Base-by-base conservation (phyloP, 2,797 vertebrate species). In the Anisognathus igniventris region DNA sequence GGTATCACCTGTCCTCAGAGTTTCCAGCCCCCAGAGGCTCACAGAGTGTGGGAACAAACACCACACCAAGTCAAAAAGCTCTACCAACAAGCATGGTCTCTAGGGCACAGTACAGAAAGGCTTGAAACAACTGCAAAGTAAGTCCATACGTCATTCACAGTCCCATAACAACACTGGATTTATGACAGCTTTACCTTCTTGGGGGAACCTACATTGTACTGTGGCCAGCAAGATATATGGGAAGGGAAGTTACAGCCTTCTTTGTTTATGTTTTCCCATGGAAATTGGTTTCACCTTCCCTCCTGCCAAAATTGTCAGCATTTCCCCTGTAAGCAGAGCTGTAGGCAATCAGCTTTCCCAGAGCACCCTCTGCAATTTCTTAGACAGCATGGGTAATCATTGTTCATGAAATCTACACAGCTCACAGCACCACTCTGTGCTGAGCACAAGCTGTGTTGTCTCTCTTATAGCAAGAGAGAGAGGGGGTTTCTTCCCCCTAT, bases 81-180 rank as follows among this genome's bases (percentile, higher is more conserved):
- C 60, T 56, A 12, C 28, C 28, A 28, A 48, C 21, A 71, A 47
- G 30, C 9, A 6, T 1, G 4, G 35, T 68, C 31, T 31, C 39
- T 37, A 35, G 1, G 44, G 10, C 37, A 31, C 0, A 0, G 23
- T 27, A 47, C 22, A 39, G 54, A 65, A 81, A 25, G 15, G 40
- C 53, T 85, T 0, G 0, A 40, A 76, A 72, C 5, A 60, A 14
- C 14, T 60, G 31, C 35, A 82, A 53, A 21, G 82, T 65, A 53
- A 21, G 82, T 65, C 33, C 48, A 72, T 19, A 51, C 30, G 9
- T 68, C 3, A 4, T 10, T 54, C 22, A 27, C 5, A 57, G 66
- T 39, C 72, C 64, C 18, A 3, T 13, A 73, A 51, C 13, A 70
- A 30, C 31, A 51, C 1, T 23, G 35, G 37, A n/a, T 45, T 85